Evolutionary conservation across 2,797 vertebrate species (phyloP), one percentile per base, ranked within the genome.

Genomic region (Loris lydekkerianus): DNA sequence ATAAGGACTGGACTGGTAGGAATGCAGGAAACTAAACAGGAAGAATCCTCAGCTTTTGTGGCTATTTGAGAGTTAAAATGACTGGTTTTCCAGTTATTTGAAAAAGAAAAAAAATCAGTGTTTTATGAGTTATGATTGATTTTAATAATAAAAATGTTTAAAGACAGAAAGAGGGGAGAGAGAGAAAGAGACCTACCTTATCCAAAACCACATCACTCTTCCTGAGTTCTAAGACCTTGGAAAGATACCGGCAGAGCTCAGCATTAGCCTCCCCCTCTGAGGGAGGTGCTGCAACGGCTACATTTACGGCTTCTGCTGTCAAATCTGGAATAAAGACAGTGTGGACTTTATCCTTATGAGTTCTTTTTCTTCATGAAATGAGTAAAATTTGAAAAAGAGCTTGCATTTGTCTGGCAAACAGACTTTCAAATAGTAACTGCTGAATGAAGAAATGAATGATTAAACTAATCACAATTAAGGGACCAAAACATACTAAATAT

Each of bases 241-340:
- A 99, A 46, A 99, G 98, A 95, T 98, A 99, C 0, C 99, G 98
- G 40, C 99, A 97, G 18, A 99, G 99, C 97, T 99, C 99, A 0
- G 99, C 92, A 5, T 99, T 99, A 7, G 99, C 99, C 97, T 99
- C 99, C 72, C 99, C 99, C 61, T 99, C 99, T 0, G 99, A 98
- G 0, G 99, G 99, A 6, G 99, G 99, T 0, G 99, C 99, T 21
- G 99, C 99, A 10, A 99, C 98, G 58, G 99, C 98, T 23, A 99
- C 98, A 7, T 98, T 98, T 31, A 99, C 99, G 0, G 99, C 98
- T 86, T 99, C 99, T 0, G 98, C 20, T 0, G 98, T 99, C 91
- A 99, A 97, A 65, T 99, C 99, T 99, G 56, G 0, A 98, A 97
- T 7, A 84, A 92, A 76, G 34, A 95, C 17, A 72, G 46, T n/a